phyloP scores from a whole-genome alignment of 2,888 invertebrate species.

The Cyaniris semiargus region DNA sequence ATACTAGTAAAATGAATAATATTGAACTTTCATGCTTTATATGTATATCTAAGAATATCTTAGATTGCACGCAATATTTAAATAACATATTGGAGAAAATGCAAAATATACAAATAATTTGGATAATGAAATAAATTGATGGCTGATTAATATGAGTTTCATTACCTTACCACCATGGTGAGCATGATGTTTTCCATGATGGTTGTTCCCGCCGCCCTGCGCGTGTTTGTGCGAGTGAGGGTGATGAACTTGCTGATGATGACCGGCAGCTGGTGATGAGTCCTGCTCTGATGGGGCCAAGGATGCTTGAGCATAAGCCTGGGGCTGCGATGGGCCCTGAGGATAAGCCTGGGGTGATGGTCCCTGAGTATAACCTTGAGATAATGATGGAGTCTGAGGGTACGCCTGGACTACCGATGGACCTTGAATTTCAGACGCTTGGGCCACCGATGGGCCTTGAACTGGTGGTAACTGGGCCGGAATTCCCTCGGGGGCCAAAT shows the following conservation, averaged over 20 bases:
- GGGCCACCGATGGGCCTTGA: constrained; percentile 38
- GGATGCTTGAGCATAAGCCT: constrained; percentile 1
- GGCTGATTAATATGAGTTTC: background rate
- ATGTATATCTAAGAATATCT: too few species aligned
- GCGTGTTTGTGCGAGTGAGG: constrained; percentile 59
- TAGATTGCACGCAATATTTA: background rate
- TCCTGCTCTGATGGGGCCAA: constrained; percentile 37
- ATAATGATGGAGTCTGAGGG: background rate
- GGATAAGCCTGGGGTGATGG: background rate
- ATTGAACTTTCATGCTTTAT: too few species aligned
- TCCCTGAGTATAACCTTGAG: background rate
- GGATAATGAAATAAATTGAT: background rate
- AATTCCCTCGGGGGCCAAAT: constrained; percentile 22
- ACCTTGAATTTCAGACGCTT: background rate
- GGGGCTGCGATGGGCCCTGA: background rate
- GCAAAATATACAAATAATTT: background rate
- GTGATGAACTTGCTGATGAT: constrained; percentile 54
- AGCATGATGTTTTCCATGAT: constrained; percentile 75
- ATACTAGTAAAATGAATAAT: too few species aligned
- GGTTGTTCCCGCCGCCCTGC: constrained; percentile 78
- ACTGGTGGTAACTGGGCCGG: constrained; percentile 38
- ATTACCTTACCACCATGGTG: constrained; percentile 77
- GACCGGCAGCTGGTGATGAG: constrained; percentile 43
- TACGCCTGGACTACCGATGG: background rate
- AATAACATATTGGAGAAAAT: background rate